Evolutionary conservation across 2,888 invertebrate species (phyloP).

Genomic region (Drosophila affinis): DNA sequence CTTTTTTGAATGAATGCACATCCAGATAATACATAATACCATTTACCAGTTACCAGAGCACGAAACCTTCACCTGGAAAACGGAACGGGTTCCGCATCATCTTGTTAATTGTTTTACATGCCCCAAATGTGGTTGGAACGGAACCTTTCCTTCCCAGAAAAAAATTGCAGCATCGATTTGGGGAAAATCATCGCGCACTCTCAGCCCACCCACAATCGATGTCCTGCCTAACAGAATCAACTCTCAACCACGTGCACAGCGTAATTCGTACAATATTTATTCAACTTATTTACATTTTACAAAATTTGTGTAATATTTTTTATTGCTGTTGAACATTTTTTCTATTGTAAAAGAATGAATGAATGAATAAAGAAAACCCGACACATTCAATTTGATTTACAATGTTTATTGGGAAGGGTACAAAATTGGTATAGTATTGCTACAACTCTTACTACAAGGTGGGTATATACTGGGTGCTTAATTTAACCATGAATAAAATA

Average conservation of each 20-base stretch:
- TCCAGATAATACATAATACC: slow-evolving; percentile 38
- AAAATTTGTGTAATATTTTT: slow-evolving; percentile 64
- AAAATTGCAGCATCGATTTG: slow-evolving; percentile 2
- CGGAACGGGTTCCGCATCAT: slow-evolving; percentile 64
- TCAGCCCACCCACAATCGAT: slow-evolving; percentile 1
- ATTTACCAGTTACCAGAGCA: slow-evolving; percentile 22
- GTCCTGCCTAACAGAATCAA: slow-evolving; percentile 3
- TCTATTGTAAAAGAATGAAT: slow-evolving; percentile 65
- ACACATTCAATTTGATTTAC: slow-evolving; percentile 58
- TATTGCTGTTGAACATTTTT: slow-evolving; percentile 62
- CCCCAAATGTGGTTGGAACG: slow-evolving; percentile 56
- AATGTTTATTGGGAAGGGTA: background rate
- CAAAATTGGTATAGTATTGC: background rate
- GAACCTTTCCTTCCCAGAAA: slow-evolving; percentile 20
- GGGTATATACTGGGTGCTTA: too few species aligned
- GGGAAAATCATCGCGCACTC: slow-evolving; percentile 3
- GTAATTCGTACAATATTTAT: slow-evolving; percentile 68
- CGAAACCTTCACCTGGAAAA: slow-evolving; percentile 48
- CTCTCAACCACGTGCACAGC: slow-evolving; percentile 33
- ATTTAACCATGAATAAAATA: too few species aligned
- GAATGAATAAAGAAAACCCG: slow-evolving; percentile 72
- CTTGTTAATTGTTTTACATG: slow-evolving; percentile 72
- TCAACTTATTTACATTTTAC: slow-evolving; percentile 67
- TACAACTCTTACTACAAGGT: background rate
- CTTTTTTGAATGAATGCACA: slow-evolving; percentile 46